These are phyloP conservation scores for Pelobates cultripes DNA, from an alignment of 2,797 vertebrate genomes.

Conservation along the genomic window DNA sequence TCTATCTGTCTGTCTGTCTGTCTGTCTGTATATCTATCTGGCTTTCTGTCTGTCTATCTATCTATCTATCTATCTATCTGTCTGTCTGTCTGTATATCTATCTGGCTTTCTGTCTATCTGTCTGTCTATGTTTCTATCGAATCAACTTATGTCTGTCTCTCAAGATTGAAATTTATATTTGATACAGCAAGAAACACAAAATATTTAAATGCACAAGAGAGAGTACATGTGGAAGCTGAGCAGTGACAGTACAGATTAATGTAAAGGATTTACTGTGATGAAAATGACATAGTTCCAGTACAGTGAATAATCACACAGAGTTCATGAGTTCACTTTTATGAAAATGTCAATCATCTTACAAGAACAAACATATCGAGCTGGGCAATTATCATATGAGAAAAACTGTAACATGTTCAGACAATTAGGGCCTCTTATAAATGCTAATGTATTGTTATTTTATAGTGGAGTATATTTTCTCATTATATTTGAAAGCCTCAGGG, in stretches of 20 bases:
- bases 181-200: not conserved
- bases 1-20: no score
- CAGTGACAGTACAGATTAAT: not conserved
- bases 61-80: no score
- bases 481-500: slow-evolving; percentile 9
- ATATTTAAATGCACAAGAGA: not conserved
- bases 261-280: not conserved
- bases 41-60: no score
- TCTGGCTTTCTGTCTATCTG: no score
- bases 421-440: not conserved
- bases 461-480: slow-evolving; percentile 8
- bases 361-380: slow-evolving; percentile 34
- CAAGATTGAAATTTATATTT: no score
- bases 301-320: slow-evolving; percentile 11
- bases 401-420: slow-evolving; percentile 19
- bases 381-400: slow-evolving; percentile 7
- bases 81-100: no score
- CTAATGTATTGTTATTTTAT: slow-evolving; percentile 1
- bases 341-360: slow-evolving; percentile 25
- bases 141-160: no score
- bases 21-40: no score
- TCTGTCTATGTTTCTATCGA: no score
- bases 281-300: not conserved
- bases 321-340: slow-evolving; percentile 19
- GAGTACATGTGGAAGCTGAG: not conserved